Evolutionary conservation across 2,113 vertebrate species (phyloP).

Genomic region (Fregata magnificens): DNA sequence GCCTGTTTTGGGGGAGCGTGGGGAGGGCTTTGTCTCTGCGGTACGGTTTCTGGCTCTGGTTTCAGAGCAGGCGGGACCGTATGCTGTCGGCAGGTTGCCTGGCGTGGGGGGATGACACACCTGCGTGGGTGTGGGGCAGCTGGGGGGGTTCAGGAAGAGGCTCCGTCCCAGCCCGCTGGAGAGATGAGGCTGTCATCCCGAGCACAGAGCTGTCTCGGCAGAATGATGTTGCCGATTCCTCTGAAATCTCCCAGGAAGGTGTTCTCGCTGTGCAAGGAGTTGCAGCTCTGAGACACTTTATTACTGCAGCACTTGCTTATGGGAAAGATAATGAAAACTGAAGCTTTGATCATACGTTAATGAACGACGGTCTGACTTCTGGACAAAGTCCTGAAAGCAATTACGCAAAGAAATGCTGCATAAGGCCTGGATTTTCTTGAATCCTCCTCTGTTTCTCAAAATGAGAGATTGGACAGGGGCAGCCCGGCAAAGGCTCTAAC

Average conservation of each 20-base stretch:
- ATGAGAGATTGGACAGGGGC: not conserved
- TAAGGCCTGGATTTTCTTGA: not conserved
- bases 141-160: fast-evolving
- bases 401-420: not conserved
- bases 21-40: not conserved
- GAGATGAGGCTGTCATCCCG: not conserved
- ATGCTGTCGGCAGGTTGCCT: not conserved
- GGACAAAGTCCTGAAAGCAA: not conserved
- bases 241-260: not conserved
- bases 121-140: not conserved
- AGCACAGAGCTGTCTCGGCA: not conserved
- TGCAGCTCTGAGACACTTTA: not conserved
- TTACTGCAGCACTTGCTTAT: not conserved
- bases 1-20: fast-evolving
- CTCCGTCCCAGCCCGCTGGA: fast-evolving
- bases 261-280: not conserved
- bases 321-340: not conserved
- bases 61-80: not conserved
- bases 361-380: not conserved
- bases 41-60: fast-evolving
- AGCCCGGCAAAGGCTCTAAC: not conserved
- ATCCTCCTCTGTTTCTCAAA: not conserved
- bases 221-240: fast-evolving
- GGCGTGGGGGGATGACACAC: not conserved
- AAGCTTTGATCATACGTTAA: not conserved